Conservation (phyloP, 2,113 vertebrate species). For the Malurus elegans region DNA sequence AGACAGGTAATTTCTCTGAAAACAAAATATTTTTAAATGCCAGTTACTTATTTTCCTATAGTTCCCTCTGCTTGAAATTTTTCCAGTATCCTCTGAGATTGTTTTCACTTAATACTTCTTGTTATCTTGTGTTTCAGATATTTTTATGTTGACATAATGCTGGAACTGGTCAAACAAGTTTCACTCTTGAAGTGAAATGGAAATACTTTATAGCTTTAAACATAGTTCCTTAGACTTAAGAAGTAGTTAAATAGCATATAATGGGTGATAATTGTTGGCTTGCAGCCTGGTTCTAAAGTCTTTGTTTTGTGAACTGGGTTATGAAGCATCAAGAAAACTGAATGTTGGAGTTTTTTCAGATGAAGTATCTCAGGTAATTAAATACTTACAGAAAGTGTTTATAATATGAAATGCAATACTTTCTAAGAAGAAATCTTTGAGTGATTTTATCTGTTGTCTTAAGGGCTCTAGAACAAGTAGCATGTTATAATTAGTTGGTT, state of each 20-base stretch:
- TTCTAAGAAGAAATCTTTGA: neutral
- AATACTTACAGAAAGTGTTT: neutral
- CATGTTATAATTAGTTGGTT: neutral
- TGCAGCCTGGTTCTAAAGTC: neutral
- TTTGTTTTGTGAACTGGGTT: neutral
- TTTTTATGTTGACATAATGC: neutral
- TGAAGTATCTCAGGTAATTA: neutral
- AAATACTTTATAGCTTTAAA: neutral
- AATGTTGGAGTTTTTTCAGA: neutral
- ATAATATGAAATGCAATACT: neutral
- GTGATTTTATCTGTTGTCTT: neutral
- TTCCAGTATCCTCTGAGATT: neutral
- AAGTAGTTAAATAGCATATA: neutral
- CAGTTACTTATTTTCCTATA: neutral
- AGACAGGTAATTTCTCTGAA: constrained; percentile 12
- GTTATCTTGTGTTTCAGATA: neutral
- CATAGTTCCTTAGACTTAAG: neutral
- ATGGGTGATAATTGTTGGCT: neutral
- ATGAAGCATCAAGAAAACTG: neutral
- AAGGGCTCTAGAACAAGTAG: neutral
- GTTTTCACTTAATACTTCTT: neutral
- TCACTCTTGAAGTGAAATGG: neutral
- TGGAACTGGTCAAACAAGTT: neutral
- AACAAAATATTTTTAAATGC: constrained; percentile 15
- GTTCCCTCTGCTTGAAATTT: neutral